These are phyloP conservation scores for Odontesthes bonariensis DNA, from an alignment of 2,113 vertebrate genomes.

Conservation along the genomic window DNA sequence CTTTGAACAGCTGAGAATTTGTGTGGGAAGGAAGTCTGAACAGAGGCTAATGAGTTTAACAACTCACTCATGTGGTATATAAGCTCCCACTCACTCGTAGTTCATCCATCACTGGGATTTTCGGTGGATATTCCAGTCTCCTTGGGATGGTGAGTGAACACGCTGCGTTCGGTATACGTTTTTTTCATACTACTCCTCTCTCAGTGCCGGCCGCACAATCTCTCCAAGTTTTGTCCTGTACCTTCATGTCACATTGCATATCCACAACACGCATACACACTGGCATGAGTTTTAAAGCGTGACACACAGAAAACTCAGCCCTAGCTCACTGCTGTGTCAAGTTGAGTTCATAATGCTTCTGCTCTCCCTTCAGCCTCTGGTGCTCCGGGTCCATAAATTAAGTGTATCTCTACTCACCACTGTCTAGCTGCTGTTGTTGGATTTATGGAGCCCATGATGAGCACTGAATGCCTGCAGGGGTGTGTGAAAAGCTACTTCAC, in stretches of 20 bases:
- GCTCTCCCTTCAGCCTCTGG: constrained; percentile 52
- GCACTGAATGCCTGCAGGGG: constrained; percentile 66
- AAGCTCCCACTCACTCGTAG: constrained; percentile 18
- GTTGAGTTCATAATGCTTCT: constrained; percentile 42
- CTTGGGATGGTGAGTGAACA: constrained; percentile 39
- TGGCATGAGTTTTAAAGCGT: background rate
- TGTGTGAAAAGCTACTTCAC: constrained; percentile 58
- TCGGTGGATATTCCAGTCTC: constrained; percentile 39
- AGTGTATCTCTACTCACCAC: constrained; percentile 39
- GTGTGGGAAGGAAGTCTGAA: constrained; percentile 43
- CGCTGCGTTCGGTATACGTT: constrained; percentile 47
- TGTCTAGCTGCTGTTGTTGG: constrained; percentile 58
- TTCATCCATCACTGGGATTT: constrained; percentile 59
- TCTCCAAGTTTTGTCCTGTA: constrained; percentile 24
- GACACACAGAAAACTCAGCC: constrained; percentile 34
- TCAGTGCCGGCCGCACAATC: constrained; percentile 43
- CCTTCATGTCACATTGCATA: constrained; percentile 27
- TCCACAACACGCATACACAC: constrained; percentile 8
- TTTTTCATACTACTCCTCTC: constrained; percentile 36
- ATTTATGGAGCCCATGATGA: constrained; percentile 71
- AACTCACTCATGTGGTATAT: constrained; percentile 47
- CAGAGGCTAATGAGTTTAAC: constrained; percentile 66
- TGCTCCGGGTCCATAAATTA: constrained; percentile 66
- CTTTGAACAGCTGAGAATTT: constrained; percentile 47
- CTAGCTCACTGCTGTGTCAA: constrained; percentile 54